These are phyloP conservation scores for Astatoreochromis straeleni DNA, from an alignment of 2,113 vertebrate species.

Conservation along the genomic window DNA sequence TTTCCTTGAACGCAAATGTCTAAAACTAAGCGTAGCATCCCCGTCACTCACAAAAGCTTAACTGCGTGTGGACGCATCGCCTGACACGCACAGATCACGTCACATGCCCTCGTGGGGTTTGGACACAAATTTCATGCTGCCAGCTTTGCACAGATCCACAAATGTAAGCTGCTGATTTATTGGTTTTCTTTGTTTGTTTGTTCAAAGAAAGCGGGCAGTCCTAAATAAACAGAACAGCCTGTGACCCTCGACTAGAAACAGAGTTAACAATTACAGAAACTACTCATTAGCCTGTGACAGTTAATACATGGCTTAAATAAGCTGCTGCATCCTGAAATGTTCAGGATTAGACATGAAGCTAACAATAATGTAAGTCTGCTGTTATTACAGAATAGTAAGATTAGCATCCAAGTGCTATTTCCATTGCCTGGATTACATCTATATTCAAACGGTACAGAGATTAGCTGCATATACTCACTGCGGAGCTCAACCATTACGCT, in stretches of 20 bases:
- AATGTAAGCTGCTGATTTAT: neutral
- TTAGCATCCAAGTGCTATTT: neutral
- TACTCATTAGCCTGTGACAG: neutral
- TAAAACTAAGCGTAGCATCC: neutral
- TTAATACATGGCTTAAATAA: neutral
- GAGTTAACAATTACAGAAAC: neutral
- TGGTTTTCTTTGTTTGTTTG: neutral
- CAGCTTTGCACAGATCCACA: neutral
- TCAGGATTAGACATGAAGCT: neutral
- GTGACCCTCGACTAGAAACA: neutral
- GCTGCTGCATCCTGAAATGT: neutral
- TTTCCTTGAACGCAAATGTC: neutral
- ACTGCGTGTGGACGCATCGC: accelerated
- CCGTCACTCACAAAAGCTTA: neutral
- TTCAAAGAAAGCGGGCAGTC: neutral
- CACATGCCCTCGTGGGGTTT: neutral
- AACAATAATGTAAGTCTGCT: neutral
- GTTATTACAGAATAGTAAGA: neutral
- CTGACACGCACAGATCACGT: neutral
- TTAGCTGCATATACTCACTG: neutral
- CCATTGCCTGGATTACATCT: accelerated
- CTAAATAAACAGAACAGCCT: neutral
- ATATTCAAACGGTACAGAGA: neutral
- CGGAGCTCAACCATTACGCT: accelerated
- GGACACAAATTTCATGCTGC: neutral